Conservation (phyloP, 2,113 vertebrate genomes). For the Myotis yumanensis region DNA sequence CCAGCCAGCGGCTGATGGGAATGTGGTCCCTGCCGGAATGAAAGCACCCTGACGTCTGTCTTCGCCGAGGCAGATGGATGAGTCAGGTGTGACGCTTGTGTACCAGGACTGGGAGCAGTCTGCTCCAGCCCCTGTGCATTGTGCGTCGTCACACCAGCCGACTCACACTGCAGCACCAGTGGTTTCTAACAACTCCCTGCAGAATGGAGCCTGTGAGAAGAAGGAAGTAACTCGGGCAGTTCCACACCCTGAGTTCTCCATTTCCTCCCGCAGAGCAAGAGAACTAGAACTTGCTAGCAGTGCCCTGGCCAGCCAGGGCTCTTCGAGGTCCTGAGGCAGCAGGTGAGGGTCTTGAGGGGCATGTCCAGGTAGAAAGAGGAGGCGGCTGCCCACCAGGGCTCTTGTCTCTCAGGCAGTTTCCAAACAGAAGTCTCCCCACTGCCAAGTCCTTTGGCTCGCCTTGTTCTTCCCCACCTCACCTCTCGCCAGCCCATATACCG, state of each 20-base stretch:
- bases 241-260: background rate
- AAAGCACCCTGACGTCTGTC: background rate
- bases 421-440: background rate
- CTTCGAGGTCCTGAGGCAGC: background rate
- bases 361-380: fast-evolving
- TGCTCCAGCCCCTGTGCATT: background rate
- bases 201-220: background rate
- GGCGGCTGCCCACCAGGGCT: background rate
- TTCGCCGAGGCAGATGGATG: background rate
- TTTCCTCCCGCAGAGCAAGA: background rate
- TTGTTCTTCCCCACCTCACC: background rate
- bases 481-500: background rate
- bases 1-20: background rate
- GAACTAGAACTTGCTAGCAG: background rate
- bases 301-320: background rate
- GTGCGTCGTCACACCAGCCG: background rate
- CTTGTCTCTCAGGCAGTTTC: background rate
- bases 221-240: background rate
- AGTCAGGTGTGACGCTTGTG: background rate
- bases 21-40: background rate
- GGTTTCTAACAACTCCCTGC: background rate
- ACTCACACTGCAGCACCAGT: background rate
- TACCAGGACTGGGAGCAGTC: background rate
- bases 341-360: background rate
- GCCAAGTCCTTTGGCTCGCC: background rate